These are phyloP conservation scores for Megalops cyprinoides DNA, from an alignment of 2,797 vertebrate species.

Conservation along the genomic window DNA sequence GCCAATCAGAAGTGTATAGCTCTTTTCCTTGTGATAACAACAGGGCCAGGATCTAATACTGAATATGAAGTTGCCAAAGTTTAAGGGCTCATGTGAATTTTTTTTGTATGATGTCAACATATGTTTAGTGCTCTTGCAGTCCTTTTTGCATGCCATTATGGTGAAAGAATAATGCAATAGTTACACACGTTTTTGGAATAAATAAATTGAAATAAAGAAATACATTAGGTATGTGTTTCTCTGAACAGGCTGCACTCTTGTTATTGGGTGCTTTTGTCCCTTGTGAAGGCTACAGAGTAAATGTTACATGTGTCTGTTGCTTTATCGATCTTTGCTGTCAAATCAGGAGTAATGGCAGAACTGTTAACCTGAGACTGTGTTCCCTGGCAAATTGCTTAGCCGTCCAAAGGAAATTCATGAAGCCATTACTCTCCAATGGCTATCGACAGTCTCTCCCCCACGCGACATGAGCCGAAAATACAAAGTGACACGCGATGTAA, in stretches of 20 bases:
- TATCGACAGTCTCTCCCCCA: background rate
- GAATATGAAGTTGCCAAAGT: background rate
- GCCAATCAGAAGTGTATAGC: background rate
- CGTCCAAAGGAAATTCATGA: slow-evolving; percentile 17
- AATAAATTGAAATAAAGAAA: too few species aligned
- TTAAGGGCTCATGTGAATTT: too few species aligned
- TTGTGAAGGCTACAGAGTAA: slow-evolving; percentile 17
- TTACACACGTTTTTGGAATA: background rate
- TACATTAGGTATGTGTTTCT: slow-evolving; percentile 51
- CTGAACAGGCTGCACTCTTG: background rate
- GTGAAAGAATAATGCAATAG: background rate
- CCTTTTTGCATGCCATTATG: background rate
- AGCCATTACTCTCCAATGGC: slow-evolving; percentile 9
- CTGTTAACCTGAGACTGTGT: slow-evolving; percentile 8
- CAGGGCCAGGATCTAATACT: background rate
- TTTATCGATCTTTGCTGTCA: slow-evolving; percentile 35
- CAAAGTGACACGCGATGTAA: background rate
- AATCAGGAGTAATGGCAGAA: slow-evolving; percentile 29
- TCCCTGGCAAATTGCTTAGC: slow-evolving; percentile 21
- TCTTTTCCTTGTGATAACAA: background rate
- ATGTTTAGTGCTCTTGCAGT: background rate
- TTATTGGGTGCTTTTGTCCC: slow-evolving; percentile 1
- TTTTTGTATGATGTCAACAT: background rate
- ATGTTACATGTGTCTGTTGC: slow-evolving; percentile 29
- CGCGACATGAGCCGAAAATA: background rate